phyloP scores from a whole-genome alignment of 2,888 invertebrate genomes.

The Terebella lapidaria region DNA sequence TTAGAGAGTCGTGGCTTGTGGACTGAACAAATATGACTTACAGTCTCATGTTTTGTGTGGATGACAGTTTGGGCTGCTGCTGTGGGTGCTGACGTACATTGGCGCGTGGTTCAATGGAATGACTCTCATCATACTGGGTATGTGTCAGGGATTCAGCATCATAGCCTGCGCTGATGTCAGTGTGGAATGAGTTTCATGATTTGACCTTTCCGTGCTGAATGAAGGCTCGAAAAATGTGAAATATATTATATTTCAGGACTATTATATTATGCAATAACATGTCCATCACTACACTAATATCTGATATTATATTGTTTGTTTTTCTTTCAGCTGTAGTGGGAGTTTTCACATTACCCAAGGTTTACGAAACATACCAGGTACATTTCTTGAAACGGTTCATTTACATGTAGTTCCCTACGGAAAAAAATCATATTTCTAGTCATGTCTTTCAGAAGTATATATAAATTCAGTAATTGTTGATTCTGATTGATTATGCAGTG shows the following conservation, averaged over 20 bases:
- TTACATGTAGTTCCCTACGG: too few relatives aligned
- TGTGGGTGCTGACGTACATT: slow-evolving; percentile 95
- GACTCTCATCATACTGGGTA: slow-evolving; percentile 93
- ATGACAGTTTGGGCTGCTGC: slow-evolving; percentile 84
- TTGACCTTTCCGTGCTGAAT: too few relatives aligned
- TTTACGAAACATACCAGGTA: slow-evolving; percentile 57
- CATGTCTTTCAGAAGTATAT: not conserved
- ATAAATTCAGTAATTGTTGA: not conserved
- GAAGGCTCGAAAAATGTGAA: too few relatives aligned
- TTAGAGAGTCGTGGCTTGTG: too few relatives aligned
- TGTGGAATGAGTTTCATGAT: not conserved
- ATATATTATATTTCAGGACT: too few relatives aligned
- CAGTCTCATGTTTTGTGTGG: too few relatives aligned
- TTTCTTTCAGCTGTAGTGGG: slow-evolving; percentile 76
- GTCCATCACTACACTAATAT: too few relatives aligned
- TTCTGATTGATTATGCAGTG: too few relatives aligned
- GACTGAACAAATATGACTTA: too few relatives aligned
- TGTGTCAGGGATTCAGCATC: too few relatives aligned
- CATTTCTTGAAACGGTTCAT: not conserved
- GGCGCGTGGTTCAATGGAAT: slow-evolving; percentile 99
- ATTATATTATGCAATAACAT: too few relatives aligned
- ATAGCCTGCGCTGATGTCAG: not conserved
- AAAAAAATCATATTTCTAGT: not conserved
- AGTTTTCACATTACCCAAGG: slow-evolving; percentile 91
- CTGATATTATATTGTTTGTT: too few relatives aligned